Base-by-base conservation (phyloP, 35 echinoderm and acorn worm species). In the Hemicentrotus pulcherrimus region DNA sequence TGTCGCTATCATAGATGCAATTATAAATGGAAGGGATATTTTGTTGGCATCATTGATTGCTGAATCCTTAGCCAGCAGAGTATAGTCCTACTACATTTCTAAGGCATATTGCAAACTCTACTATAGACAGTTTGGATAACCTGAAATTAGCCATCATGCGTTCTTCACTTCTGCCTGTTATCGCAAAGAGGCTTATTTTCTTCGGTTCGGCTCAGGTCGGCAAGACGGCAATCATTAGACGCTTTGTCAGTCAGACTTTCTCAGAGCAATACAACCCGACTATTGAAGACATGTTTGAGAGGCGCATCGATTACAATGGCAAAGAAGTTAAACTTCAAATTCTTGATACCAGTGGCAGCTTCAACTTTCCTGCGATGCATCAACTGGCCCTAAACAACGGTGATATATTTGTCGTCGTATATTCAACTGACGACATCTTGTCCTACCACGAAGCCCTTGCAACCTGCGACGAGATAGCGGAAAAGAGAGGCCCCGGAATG, bases 331-430 rank as follows among this genome's bases (percentile, higher is more conserved):
- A 48, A 31, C 61, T 95, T 5, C 78, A 95, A 31, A 95, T 95
- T 28, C 46, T 95, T 48, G 94, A 95, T 46, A 95, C 94, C 35
- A 15, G 78, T 47, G 94, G 94, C 61, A 87, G 46, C 47, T 87
- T 91, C 45, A 9, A 13, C 35, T 95, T 95, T 88, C 94, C 94
- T 9, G 94, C 94, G 9, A 87, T 95, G 94, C 78, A 85, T 31
- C 71, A 58, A 86, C 41, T 95, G 65, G 94, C 94, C 3, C 32
- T 95, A 0, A 32, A 33, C 78, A 88, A 47, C 13, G 94, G 31
- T 33, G 85, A 87, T 31, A 7, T 95, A 22, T 95, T 95, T 11
- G 94, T 88, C n/a, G 35, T 95, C 78, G 94, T 95, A 13, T 95
- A 95, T 46, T n/a, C 94, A 19, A 30, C 47, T 22, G 86, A 95